Evolutionary conservation across 2,888 invertebrate genomes (phyloP), one percentile per base, ranked within the genome.

Genomic region (Polymixis lichenea): DNA sequence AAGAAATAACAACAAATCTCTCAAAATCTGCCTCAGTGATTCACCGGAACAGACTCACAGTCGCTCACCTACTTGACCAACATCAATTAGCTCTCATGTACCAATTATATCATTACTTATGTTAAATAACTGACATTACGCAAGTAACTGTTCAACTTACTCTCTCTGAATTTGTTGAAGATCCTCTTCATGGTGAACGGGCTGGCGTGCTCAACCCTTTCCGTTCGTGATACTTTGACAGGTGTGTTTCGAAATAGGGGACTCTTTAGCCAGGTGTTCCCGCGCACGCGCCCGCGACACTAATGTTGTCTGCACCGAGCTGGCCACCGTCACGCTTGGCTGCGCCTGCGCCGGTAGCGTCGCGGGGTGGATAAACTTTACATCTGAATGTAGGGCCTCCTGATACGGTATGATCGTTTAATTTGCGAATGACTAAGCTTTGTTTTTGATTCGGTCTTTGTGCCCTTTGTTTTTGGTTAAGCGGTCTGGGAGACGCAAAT

Each of bases 281-380:
- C 86, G 79, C 90, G 92, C 94, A 94, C 95, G 94, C 93, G 95
- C 86, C 77, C 90, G 89, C 89, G 76, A 83, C 87, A 86, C 92
- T 90, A 95, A 94, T 95, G 95, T 91, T 87, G 87, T 73, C 82
- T 82, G 80, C 84, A 80, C 79, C 77, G 86, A 84, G 80, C 76
- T 80, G 86, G 84, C 91, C 84, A 81, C 78, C 82, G 94, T 93
- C 93, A 93, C 93, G 94, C 89, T 87, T 87, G 91, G 94, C 81
- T 89, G 89, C 90, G 86, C 76, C 82, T 55, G 85, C 89, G 88
- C 88, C 92, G 85, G 91, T 92, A 93, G 87, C 92, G 93, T 91
- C 92, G 89, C 90, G 93, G 91, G 94, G 95, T 94, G 91, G 92
- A 91, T 94, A 93, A 94, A 94, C 95, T 94, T 90, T 85, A 83